A percentile compares a stretch with the other conserved stretches of the same genome.
phyloP scores from a whole-genome alignment of 2,113 vertebrate species.

The Orientallactaga bullata region DNA sequence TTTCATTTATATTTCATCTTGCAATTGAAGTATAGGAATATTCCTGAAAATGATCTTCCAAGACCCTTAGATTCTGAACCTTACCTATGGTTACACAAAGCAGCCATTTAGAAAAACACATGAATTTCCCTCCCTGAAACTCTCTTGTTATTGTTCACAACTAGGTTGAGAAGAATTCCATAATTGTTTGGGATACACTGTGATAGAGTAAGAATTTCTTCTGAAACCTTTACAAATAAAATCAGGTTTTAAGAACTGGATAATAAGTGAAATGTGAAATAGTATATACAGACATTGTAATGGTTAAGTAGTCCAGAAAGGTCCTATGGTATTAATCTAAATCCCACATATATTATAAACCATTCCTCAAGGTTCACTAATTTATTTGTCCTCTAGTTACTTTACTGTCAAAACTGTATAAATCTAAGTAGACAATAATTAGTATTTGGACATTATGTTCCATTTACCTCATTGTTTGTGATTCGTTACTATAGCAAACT shows the following conservation, averaged over 20 bases:
- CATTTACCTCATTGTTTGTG: not conserved
- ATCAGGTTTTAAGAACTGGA: not conserved
- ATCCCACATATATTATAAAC: not conserved
- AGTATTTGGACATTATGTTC: not conserved
- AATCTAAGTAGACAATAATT: not conserved
- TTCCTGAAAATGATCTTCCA: not conserved
- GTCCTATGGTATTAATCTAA: not conserved
- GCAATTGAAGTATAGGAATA: not conserved
- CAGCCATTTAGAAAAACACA: not conserved
- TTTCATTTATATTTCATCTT: conserved; percentile 5
- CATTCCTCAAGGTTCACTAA: not conserved
- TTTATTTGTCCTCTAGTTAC: not conserved
- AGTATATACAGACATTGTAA: conserved; percentile 28
- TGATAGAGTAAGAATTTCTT: not conserved
- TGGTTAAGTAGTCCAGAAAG: conserved; percentile 13
- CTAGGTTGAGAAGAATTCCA: not conserved
- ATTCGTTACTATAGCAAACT: conserved; percentile 10
- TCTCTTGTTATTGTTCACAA: not conserved
- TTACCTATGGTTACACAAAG: not conserved
- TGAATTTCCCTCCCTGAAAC: not conserved
- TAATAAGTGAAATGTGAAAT: conserved; percentile 48
- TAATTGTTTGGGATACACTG: too few species aligned
- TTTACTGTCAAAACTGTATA: not conserved
- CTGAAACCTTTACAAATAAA: not conserved
- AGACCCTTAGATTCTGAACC: not conserved